Percentiles rank a stretch among this genome's conserved stretches.
These are phyloP conservation scores for Chamaea fasciata DNA, from an alignment of 2,113 vertebrate species.

Conservation along the genomic window DNA sequence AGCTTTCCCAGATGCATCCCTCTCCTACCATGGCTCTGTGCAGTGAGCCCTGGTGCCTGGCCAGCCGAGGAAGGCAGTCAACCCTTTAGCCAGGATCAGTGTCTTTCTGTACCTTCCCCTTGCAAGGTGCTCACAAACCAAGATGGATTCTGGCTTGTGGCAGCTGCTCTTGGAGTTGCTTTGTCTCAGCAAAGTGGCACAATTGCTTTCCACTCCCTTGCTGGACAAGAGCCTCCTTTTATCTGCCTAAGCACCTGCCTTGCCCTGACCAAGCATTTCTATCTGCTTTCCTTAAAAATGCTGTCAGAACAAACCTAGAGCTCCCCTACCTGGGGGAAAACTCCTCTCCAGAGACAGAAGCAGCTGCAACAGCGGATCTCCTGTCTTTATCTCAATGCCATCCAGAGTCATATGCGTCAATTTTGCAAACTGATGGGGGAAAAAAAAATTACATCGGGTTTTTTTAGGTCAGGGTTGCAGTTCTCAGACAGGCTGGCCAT, in stretches of 20 bases:
- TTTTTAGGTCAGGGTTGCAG: not conserved
- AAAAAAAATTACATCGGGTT: not conserved
- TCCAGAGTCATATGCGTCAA: too few relatives aligned
- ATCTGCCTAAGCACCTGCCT: not conserved
- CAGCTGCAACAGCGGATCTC: not conserved
- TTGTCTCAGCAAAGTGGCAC: not conserved
- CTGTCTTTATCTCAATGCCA: not conserved
- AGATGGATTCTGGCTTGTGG: not conserved
- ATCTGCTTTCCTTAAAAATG: not conserved
- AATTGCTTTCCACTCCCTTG: not conserved
- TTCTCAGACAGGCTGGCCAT: not conserved
- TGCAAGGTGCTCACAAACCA: not conserved
- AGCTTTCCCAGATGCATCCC: not conserved
- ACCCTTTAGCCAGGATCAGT: not conserved
- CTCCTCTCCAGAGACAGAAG: not conserved
- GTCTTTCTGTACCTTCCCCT: not conserved
- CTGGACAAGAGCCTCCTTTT: not conserved
- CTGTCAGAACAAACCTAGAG: not conserved
- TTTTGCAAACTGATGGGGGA: not conserved
- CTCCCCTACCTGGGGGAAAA: not conserved
- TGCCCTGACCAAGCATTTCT: not conserved
- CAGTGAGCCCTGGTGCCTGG: not conserved
- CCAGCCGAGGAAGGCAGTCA: not conserved
- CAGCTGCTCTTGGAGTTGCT: not conserved
- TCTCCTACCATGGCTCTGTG: rapidly evolving